phyloP scores from a whole-genome alignment of 2,797 vertebrate genomes.

The Ctenopoma kingsleyae region DNA sequence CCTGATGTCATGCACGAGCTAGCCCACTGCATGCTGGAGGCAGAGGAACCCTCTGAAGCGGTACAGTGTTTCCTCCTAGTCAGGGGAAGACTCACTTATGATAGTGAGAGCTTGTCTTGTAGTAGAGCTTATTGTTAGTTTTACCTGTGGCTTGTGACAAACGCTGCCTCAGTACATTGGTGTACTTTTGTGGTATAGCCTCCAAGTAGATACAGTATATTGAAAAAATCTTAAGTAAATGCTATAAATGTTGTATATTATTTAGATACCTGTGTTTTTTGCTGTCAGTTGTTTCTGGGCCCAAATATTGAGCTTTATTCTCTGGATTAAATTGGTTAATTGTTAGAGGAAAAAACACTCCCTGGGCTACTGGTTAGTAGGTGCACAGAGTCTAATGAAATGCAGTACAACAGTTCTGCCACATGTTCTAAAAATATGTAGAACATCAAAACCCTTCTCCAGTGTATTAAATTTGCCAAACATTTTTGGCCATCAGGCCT shows the following conservation, averaged over 20 bases:
- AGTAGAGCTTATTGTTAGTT: slow-evolving; percentile 25
- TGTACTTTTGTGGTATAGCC: slow-evolving; percentile 9
- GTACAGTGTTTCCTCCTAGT: slow-evolving; percentile 76
- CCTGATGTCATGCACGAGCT: slow-evolving; percentile 88
- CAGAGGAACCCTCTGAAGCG: slow-evolving; percentile 83
- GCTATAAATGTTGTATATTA: not conserved
- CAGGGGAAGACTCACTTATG: not conserved
- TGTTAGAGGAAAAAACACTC: not conserved
- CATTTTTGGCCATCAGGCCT: no score
- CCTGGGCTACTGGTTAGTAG: not conserved
- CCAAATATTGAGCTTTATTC: not conserved
- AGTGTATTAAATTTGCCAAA: no score
- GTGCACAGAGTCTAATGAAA: not conserved
- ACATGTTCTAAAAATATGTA: not conserved
- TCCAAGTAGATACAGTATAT: not conserved
- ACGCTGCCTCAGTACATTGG: not conserved
- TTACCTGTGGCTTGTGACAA: slow-evolving; percentile 13
- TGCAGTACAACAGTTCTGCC: not conserved
- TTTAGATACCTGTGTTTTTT: not conserved
- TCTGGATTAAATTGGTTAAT: not conserved
- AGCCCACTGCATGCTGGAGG: slow-evolving; percentile 89
- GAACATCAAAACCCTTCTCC: no score
- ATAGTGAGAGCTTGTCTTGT: slow-evolving; percentile 10
- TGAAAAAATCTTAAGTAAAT: not conserved
- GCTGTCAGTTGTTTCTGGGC: no score